Conservation (phyloP, 2,888 invertebrate species). For the Clepsis dumicolana region DNA sequence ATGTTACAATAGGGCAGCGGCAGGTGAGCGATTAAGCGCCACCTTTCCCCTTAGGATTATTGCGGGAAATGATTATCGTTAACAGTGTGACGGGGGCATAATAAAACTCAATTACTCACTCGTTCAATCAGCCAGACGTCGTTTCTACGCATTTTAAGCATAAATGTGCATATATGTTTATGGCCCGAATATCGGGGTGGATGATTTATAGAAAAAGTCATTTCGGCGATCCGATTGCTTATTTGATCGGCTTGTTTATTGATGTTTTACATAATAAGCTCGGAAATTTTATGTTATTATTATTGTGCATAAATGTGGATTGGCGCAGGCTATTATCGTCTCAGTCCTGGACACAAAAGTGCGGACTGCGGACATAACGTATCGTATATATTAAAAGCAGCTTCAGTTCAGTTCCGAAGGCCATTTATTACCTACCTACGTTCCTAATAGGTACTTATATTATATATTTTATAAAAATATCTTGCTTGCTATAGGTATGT, state of each 20-base stretch:
- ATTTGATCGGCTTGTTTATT: slow-evolving; percentile 23
- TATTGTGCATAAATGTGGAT: not conserved
- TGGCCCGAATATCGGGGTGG: slow-evolving; percentile 3
- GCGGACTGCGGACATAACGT: not conserved
- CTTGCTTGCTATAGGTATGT: too few species aligned
- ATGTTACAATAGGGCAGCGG: slow-evolving; percentile 31
- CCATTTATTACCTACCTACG: too few species aligned
- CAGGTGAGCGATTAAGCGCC: slow-evolving; percentile 33
- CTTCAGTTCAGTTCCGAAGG: too few species aligned
- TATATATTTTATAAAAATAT: too few species aligned
- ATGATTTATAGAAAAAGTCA: slow-evolving; percentile 3
- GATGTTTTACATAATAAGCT: slow-evolving; percentile 7
- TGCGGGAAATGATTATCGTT: slow-evolving; percentile 30
- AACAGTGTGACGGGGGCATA: slow-evolving; percentile 29
- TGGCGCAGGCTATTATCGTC: too few species aligned
- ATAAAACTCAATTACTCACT: slow-evolving; percentile 36
- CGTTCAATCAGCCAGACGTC: slow-evolving; percentile 25
- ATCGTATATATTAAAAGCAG: not conserved
- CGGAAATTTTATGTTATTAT: not conserved
- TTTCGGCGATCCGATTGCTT: slow-evolving; percentile 11
- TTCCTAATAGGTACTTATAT: too few species aligned
- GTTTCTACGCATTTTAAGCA: slow-evolving; percentile 12
- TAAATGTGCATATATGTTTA: slow-evolving; percentile 19
- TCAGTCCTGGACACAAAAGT: not conserved
- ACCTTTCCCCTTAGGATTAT: slow-evolving; percentile 16